Evolutionary conservation across 2,797 vertebrate species (phyloP).

Genomic region (Bryconaethiops microstoma): DNA sequence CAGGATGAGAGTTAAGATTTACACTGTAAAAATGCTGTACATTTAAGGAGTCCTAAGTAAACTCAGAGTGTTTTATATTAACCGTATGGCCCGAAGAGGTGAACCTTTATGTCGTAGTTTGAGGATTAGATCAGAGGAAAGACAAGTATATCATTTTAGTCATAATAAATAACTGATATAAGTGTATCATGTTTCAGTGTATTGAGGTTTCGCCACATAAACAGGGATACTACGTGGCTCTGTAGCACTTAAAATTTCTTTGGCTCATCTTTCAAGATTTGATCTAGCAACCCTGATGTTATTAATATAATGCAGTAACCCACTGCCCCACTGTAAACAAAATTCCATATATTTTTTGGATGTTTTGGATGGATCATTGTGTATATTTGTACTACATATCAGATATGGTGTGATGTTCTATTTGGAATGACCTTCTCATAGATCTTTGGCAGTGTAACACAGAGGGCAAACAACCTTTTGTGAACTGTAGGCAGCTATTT

Average conservation of each 20-base stretch:
- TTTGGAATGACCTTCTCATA: slow-evolving; percentile 7
- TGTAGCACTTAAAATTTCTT: slow-evolving; percentile 20
- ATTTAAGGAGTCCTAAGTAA: background rate
- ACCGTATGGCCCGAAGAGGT: background rate
- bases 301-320: background rate
- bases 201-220: background rate
- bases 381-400: background rate
- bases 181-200: background rate
- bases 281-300: slow-evolving; percentile 3
- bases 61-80: background rate
- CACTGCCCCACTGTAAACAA: slow-evolving; percentile 9
- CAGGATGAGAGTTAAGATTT: background rate
- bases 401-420: background rate
- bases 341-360: slow-evolving; percentile 14
- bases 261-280: slow-evolving; percentile 4
- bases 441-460: background rate
- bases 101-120: background rate
- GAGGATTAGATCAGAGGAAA: background rate
- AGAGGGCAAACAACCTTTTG: background rate
- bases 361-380: background rate
- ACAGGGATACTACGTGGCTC: background rate
- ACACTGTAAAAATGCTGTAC: slow-evolving; percentile 11
- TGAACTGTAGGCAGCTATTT: background rate
- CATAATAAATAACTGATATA: slow-evolving; percentile 3
- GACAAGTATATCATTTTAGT: background rate